phyloP scores from a whole-genome alignment of 2,888 invertebrate species.

The Ornithoptera priamus region DNA sequence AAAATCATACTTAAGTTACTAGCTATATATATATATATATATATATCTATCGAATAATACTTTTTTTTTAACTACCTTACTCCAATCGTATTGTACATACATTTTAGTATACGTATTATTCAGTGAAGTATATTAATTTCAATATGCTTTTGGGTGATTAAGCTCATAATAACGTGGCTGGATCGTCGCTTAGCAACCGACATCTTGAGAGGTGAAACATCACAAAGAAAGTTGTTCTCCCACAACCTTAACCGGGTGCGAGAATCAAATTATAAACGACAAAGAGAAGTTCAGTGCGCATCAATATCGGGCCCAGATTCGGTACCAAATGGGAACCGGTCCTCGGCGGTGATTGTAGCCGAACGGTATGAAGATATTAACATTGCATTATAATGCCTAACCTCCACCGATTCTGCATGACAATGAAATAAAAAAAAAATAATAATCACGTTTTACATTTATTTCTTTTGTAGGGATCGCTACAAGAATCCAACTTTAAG shows the following conservation, averaged over 20 bases:
- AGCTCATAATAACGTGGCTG: too few relatives aligned
- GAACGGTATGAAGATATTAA: conserved; percentile 62
- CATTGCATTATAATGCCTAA: conserved; percentile 71
- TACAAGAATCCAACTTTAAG: neutral
- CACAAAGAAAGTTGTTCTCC: conserved; percentile 4
- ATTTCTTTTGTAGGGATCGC: neutral
- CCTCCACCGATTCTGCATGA: conserved; percentile 64
- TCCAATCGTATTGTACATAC: too few relatives aligned
- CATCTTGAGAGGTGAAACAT: too few relatives aligned
- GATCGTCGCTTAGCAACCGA: too few relatives aligned
- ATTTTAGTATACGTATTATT: too few relatives aligned
- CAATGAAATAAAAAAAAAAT: conserved; percentile 47
- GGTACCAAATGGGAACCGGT: conserved; percentile 52
- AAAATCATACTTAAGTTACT: too few relatives aligned
- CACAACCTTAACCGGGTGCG: neutral
- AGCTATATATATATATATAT: too few relatives aligned
- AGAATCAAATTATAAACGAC: conserved; percentile 27
- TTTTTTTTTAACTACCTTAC: too few relatives aligned
- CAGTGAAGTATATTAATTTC: too few relatives aligned
- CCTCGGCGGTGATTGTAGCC: conserved; percentile 36
- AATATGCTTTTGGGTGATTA: too few relatives aligned
- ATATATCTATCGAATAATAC: too few relatives aligned
- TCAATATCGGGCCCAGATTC: conserved; percentile 33
- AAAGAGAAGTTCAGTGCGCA: conserved; percentile 21
- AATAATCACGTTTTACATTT: too few relatives aligned